Evolutionary conservation across 1,140 invertebrate species (phyloP).

Genomic region (Dinoponera quadriceps): DNA sequence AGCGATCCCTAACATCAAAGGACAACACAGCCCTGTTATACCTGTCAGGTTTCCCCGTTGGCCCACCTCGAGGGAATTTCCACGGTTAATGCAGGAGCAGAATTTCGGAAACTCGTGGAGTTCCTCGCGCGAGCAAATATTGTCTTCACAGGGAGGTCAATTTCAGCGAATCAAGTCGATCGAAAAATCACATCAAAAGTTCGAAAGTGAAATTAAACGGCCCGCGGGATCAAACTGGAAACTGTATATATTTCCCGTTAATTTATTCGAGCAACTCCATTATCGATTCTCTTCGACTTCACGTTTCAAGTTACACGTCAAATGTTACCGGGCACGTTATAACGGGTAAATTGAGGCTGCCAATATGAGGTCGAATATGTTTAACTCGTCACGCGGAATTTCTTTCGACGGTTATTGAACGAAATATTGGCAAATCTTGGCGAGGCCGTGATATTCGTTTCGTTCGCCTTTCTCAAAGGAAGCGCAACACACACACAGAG

Average conservation of each 20-base stretch:
- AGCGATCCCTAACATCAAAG: too few relatives aligned
- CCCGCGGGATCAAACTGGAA: neutral
- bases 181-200: conserved; percentile 7
- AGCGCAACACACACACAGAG: neutral
- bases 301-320: conserved; percentile 28
- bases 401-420: conserved; percentile 25
- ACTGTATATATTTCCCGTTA: neutral
- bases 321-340: conserved; percentile 22
- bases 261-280: neutral
- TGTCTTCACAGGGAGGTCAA: neutral
- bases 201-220: neutral
- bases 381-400: conserved; percentile 23
- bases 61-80: too few relatives aligned
- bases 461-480: conserved; percentile 36
- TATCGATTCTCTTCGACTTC: neutral
- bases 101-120: neutral
- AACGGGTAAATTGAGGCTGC: conserved; percentile 34
- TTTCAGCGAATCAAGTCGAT: neutral
- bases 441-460: conserved; percentile 18
- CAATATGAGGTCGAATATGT: conserved; percentile 7
- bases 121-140: neutral
- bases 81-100: too few relatives aligned
- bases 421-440: conserved; percentile 43
- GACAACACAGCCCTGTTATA: too few relatives aligned
- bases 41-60: too few relatives aligned